Evolutionary conservation across 2,113 vertebrate genomes (phyloP).

Genomic region (Lamprotornis superbus): DNA sequence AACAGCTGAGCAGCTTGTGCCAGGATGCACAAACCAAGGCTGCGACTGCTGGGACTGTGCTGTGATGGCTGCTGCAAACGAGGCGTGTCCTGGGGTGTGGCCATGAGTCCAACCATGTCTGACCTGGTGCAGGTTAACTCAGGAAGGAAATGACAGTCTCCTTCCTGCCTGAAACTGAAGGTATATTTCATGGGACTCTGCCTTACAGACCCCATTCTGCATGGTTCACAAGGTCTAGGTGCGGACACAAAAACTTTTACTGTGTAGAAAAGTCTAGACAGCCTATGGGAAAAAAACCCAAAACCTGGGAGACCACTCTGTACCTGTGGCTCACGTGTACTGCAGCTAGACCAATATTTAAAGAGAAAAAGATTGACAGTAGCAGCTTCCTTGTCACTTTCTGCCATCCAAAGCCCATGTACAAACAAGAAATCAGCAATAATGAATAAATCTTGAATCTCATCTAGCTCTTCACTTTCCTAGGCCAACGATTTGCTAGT

Average conservation of each 20-base stretch:
- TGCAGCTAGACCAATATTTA: neutral
- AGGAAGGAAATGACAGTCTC: neutral
- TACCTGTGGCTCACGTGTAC: neutral
- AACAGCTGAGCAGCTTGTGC: neutral
- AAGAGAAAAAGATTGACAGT: neutral
- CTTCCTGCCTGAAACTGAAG: neutral
- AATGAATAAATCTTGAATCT: neutral
- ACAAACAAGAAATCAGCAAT: neutral
- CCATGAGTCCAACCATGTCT: neutral
- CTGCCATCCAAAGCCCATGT: neutral
- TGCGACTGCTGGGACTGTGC: neutral
- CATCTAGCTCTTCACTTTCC: neutral
- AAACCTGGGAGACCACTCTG: neutral
- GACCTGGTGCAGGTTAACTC: neutral
- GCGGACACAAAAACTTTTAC: neutral
- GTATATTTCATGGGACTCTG: neutral
- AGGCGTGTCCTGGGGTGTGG: neutral
- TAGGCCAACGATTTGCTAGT: neutral
- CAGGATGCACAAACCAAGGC: neutral
- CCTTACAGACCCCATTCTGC: neutral
- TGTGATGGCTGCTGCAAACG: accelerated
- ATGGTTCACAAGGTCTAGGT: neutral
- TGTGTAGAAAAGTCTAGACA: neutral
- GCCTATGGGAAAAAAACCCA: neutral
- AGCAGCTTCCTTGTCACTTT: neutral